These are phyloP conservation scores for Caenorhabditis sp. DNA, from an alignment of 2,888 invertebrate species.

Conservation along the genomic window DNA sequence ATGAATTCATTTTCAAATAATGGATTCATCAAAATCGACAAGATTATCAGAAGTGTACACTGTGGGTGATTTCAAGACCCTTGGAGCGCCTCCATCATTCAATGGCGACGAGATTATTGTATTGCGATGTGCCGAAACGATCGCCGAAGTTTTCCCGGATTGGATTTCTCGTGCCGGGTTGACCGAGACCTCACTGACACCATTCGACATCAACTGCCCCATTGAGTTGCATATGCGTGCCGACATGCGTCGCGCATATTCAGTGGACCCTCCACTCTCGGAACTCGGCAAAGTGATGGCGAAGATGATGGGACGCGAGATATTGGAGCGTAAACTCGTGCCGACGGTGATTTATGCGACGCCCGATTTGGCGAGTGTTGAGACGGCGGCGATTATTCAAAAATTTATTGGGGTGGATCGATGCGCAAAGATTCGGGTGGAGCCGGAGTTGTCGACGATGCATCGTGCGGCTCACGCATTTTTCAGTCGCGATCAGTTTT, in stretches of 20 bases:
- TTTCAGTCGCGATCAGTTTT: conserved; percentile 14
- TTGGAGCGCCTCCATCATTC: conserved; percentile 26
- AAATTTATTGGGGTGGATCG: conserved; percentile 14
- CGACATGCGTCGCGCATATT: conserved; percentile 34
- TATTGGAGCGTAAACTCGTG: conserved; percentile 24
- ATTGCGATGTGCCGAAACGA: conserved; percentile 39
- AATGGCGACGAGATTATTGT: conserved; percentile 38
- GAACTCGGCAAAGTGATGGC: conserved; percentile 44
- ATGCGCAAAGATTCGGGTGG: conserved; percentile 33
- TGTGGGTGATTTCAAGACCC: conserved; percentile 30
- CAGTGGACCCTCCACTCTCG: conserved; percentile 43
- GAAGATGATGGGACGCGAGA: conserved; percentile 44
- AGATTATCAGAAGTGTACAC: conserved; percentile 22
- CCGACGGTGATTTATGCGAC: conserved; percentile 39
- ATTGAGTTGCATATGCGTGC: conserved; percentile 39
- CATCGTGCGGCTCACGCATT: conserved; percentile 21
- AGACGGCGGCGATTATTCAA: conserved; percentile 43
- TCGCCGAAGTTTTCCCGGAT: conserved; percentile 48
- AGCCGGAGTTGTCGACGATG: conserved; percentile 36
- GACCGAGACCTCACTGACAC: conserved; percentile 26
- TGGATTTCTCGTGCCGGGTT: conserved; percentile 38
- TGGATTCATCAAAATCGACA: conserved; percentile 20
- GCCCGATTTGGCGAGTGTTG: conserved; percentile 48
- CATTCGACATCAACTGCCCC: conserved; percentile 51
- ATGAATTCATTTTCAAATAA: not conserved